A percentile compares a stretch with the other conserved stretches of the same genome.
Conservation (phyloP, 2,797 vertebrate genomes). For the Pteronotus mesoamericanus region DNA sequence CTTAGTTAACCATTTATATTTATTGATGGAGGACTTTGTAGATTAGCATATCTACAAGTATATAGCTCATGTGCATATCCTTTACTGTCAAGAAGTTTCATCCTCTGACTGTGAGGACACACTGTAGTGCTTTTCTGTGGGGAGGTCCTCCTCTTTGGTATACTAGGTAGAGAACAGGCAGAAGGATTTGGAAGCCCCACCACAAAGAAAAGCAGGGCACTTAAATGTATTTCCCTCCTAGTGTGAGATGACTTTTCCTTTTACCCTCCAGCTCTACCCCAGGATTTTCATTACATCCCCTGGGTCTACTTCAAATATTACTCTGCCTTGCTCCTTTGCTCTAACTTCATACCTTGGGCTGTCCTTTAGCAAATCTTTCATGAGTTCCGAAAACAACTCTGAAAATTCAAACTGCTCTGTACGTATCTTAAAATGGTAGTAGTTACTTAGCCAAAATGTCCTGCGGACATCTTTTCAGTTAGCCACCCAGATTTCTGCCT, state of each 20-base stretch:
- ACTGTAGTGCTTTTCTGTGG: not conserved
- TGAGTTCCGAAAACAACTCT: constrained; percentile 54
- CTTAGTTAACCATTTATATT: not conserved
- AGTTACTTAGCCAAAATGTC: constrained; percentile 21
- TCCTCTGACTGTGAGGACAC: not conserved
- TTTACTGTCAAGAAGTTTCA: not conserved
- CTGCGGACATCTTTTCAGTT: constrained; percentile 31
- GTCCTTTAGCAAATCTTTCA: constrained; percentile 31
- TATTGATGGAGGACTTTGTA: not conserved
- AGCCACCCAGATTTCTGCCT: not conserved
- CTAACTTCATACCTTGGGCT: not conserved
- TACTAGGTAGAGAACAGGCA: not conserved
- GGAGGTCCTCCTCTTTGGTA: not conserved
- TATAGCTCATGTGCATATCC: not conserved
- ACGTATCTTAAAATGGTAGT: constrained; percentile 12
- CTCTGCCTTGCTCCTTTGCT: not conserved
- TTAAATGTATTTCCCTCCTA: not conserved
- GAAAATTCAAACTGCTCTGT: constrained; percentile 33
- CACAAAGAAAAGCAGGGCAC: not conserved
- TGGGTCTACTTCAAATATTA: not conserved
- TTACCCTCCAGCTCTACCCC: not conserved
- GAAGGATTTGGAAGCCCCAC: not conserved
- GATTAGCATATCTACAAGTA: not conserved
- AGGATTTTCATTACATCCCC: constrained; percentile 22
- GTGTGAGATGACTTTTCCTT: not conserved